A percentile compares a stretch with the other conserved stretches of the same genome.
These are phyloP conservation scores for Drosophila novamexicana DNA, from an alignment of 1,140 invertebrate genomes.

Conservation along the genomic window DNA sequence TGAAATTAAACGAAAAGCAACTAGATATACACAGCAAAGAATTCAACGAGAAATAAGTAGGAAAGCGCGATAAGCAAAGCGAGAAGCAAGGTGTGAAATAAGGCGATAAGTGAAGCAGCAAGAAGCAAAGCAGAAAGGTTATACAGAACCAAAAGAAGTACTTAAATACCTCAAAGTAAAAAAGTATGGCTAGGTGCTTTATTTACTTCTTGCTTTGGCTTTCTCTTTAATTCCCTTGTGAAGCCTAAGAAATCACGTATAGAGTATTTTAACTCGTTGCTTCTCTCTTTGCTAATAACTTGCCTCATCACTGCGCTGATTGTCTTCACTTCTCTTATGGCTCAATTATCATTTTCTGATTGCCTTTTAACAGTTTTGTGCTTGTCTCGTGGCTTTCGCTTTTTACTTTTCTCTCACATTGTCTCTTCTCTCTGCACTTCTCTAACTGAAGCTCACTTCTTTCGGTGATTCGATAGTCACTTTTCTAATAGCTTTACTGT, in stretches of 20 bases:
- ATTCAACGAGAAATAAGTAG: neutral
- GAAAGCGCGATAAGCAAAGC: neutral
- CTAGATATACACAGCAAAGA: too few relatives aligned
- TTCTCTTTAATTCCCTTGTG: too few relatives aligned
- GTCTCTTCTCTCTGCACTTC: neutral
- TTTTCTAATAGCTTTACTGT: neutral
- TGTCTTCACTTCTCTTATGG: too few relatives aligned
- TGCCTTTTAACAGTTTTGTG: neutral
- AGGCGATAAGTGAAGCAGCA: neutral
- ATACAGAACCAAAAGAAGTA: too few relatives aligned
- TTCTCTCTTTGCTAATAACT: too few relatives aligned
- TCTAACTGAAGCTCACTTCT: neutral
- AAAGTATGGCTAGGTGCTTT: too few relatives aligned
- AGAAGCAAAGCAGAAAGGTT: neutral
- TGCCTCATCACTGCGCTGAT: too few relatives aligned
- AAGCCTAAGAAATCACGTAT: too few relatives aligned
- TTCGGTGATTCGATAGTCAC: neutral
- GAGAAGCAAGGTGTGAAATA: neutral
- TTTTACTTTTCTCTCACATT: neutral
- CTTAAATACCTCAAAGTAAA: too few relatives aligned
- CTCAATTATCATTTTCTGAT: neutral
- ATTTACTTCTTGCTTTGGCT: too few relatives aligned
- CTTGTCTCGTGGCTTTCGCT: neutral
- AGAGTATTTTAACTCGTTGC: too few relatives aligned
- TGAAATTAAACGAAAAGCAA: too few relatives aligned